phyloP scores from a whole-genome alignment of 1,140 invertebrate genomes.

The Drosophila lacteicornis region DNA sequence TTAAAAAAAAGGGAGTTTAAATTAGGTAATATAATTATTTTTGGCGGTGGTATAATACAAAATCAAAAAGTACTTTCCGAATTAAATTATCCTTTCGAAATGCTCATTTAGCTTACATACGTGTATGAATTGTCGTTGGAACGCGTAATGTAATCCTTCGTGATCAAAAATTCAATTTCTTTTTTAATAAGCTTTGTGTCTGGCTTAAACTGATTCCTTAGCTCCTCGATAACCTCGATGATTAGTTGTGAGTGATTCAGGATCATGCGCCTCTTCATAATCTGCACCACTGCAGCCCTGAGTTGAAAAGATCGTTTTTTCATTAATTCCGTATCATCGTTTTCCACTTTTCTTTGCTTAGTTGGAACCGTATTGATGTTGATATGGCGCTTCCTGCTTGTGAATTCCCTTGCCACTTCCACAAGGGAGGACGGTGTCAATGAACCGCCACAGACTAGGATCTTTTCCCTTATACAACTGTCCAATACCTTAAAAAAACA shows the following conservation, averaged over 20 bases:
- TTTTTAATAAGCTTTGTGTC: neutral
- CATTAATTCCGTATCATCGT: neutral
- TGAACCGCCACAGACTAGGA: neutral
- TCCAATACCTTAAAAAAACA: constrained; percentile 1
- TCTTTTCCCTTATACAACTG: neutral
- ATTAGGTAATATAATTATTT: neutral
- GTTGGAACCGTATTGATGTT: neutral
- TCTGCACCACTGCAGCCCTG: neutral
- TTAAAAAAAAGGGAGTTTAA: neutral
- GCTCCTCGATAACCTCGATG: neutral
- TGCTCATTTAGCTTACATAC: neutral
- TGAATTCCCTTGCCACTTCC: constrained; percentile 10
- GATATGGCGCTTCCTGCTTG: constrained; percentile 2
- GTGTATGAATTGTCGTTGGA: neutral
- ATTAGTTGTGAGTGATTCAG: neutral
- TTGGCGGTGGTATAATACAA: neutral
- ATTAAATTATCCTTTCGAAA: no score
- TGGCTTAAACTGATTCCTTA: constrained; percentile 3
- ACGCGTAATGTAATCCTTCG: neutral
- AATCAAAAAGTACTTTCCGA: neutral
- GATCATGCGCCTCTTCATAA: constrained; percentile 6
- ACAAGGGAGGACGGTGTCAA: neutral
- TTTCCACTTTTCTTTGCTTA: neutral
- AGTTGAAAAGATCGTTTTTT: neutral
- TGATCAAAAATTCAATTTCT: constrained; percentile 1